Base-by-base conservation (phyloP, 2,797 vertebrate genomes). In the Myripristis jacobus region DNA sequence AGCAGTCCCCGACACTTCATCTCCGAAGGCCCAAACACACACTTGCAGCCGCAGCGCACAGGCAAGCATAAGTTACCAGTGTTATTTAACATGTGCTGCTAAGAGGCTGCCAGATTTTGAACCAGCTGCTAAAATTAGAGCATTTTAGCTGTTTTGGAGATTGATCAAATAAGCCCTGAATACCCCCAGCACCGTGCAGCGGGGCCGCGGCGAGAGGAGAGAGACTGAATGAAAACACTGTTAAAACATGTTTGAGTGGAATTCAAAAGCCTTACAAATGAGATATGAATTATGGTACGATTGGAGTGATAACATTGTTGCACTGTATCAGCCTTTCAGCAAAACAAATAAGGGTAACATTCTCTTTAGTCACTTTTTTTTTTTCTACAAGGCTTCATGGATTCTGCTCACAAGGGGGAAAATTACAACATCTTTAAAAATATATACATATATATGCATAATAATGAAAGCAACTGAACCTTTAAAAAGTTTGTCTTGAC, bases 91-190 rank as follows among this genome's bases (percentile, higher is more conserved):
- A 91, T 89, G 86, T 87, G 89, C 87, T 87, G 79, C 83, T 57
- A 66, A 82, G 82, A 90, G 90, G 82, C 73, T 83, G 85, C 83
- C 90, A 90, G 88, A 89, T 90, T 91, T 88, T 56, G 80, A 87
- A 87, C 81, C 89, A 91, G 91, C 89, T 90, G 91, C 83, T 92
- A 90, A 92, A 88, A 87, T 90, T 79, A 69, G 73, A 81, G 79
- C 81, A 80, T 88, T 92, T 90, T 73, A 82, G 78, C 57, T 87
- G 77, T 84, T 91, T 81, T 86, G 82, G 77, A 88, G 78, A 87
- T 83, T 71, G 88, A 87, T 89, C 78, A 87, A 88, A 84, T 80
- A 75, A 76, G 67, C 48, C 10, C 57, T 51, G 54, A 75, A 38
- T 15, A 52, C 41, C 41, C 46, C 24, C 22, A 34, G 15, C 55